Base-by-base conservation (phyloP, 2,888 invertebrate species). In the Syrphus vitripennis region DNA sequence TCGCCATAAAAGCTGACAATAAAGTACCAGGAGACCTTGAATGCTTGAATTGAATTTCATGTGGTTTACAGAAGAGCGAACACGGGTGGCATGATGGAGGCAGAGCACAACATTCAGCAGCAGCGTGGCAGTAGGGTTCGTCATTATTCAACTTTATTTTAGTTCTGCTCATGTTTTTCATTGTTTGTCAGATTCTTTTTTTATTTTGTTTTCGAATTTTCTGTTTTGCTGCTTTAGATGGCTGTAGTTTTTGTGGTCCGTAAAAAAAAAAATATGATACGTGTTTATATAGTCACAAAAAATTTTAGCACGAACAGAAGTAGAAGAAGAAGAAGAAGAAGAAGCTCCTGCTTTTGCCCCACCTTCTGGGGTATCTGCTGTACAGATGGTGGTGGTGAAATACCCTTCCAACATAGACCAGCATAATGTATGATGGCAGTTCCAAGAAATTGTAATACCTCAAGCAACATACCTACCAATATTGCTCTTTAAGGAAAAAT, bases 1-100 rank as follows among this genome's bases (percentile, higher is more conserved):
- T 34, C 53, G 29, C 14, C 50, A n/a, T 19, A 6, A 26, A 63
- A 40, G 76, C 45, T 65, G 53, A 76, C 70, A 45, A 48, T 48
- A 80, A 61, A 48, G 63, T 55, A 59, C 81, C 55, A 65, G 59
- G 69, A 82, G 86, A 86, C 86, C 86, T 86, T 86, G 86, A 86
- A 86, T 82, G 86, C 82, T 86, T 86, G 86, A 86, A 74, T 86
- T 86, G 72, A 82, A 74, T 86, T 86, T 86, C 86, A 82, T 86
- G 86, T 61, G 86, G 86, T 86, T 86, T 81, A 86, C 84, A 78
- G 61, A 71, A 72, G 59, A 82, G 24, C 71, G 67, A 81, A 53
- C 84, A 84, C 67, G 76, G 80, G 83, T 57, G 21, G 34, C 34
- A 50, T 7, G 34, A 34, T 34, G 24, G 14, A 26, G 69, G 67